Conservation (phyloP, 1,140 invertebrate genomes). For the Anthonomus grandis region DNA sequence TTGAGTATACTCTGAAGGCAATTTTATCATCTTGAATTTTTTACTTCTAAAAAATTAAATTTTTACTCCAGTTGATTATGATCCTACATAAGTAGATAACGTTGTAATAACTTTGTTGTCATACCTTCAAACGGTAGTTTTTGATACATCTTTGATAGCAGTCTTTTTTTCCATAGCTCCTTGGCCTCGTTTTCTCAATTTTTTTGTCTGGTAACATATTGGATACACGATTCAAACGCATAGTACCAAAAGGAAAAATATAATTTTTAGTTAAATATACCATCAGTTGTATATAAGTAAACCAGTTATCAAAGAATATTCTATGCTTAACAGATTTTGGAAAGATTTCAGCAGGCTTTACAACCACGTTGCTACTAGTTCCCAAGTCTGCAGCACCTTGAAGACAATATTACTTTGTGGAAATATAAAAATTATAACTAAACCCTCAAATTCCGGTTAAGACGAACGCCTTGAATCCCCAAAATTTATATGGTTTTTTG, state of each 20-base stretch:
- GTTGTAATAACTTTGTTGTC: slow-evolving; percentile 35
- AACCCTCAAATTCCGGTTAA: slow-evolving; percentile 42
- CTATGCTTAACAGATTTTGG: slow-evolving; percentile 41
- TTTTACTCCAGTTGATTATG: slow-evolving; percentile 30
- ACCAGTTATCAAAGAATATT: slow-evolving; percentile 45
- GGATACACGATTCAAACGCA: slow-evolving; percentile 43
- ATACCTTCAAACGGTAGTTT: not conserved
- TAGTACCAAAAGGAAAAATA: slow-evolving; percentile 47
- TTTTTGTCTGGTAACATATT: slow-evolving; percentile 41
- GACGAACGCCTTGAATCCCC: slow-evolving; percentile 48
- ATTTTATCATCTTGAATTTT: slow-evolving; percentile 11
- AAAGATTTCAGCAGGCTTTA: slow-evolving; percentile 39
- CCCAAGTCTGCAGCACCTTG: slow-evolving; percentile 42
- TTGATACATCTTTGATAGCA: not conserved
- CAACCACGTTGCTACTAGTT: slow-evolving; percentile 41
- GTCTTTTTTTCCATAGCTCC: slow-evolving; percentile 10
- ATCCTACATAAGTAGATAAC: slow-evolving; percentile 42
- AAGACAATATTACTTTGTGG: slow-evolving; percentile 25
- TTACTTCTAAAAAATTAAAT: slow-evolving; percentile 14
- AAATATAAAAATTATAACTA: not conserved
- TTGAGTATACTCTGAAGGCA: slow-evolving; percentile 19
- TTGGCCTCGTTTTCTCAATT: slow-evolving; percentile 42
- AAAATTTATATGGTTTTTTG: too few relatives aligned
- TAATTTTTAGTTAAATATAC: slow-evolving; percentile 40
- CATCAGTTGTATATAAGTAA: slow-evolving; percentile 39